These are phyloP conservation scores for Acipenser ruthenus DNA, from an alignment of 2,797 vertebrate species.

Conservation along the genomic window DNA sequence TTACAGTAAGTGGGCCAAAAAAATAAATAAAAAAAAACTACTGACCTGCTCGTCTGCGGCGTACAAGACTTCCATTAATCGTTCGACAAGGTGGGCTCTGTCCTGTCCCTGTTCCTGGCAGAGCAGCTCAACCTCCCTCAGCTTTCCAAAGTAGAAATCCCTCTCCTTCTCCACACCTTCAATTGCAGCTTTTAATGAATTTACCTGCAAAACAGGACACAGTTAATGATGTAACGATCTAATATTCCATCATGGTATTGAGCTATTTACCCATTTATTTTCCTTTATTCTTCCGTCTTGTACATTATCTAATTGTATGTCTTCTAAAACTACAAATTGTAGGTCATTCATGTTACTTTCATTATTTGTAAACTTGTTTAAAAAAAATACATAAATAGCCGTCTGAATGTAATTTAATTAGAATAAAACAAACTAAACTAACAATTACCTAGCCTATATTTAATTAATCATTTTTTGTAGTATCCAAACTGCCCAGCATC, in stretches of 20 bases:
- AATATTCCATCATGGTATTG: too few species aligned
- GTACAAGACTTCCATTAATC: slow-evolving; percentile 94
- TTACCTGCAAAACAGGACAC: slow-evolving; percentile 59
- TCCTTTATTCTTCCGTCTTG: too few species aligned
- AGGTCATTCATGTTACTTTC: not conserved
- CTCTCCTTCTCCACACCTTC: slow-evolving; percentile 97
- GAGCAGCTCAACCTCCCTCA: slow-evolving; percentile 93
- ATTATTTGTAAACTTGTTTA: too few species aligned
- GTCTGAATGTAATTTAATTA: too few species aligned
- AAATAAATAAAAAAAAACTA: not conserved
- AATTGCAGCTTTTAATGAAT: slow-evolving; percentile 88
- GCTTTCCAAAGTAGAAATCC: slow-evolving; percentile 97
- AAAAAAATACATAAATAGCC: too few species aligned
- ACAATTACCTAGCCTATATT: too few species aligned
- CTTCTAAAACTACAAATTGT: not conserved
- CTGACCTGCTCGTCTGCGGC: slow-evolving; percentile 88
- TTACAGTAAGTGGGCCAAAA: not conserved
- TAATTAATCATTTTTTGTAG: too few species aligned
- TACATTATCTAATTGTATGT: too few species aligned
- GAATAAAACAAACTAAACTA: too few species aligned
- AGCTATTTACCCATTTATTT: too few species aligned
- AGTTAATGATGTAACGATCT: not conserved
- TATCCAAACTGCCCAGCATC: too few species aligned
- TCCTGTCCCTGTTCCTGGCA: slow-evolving; percentile 92
- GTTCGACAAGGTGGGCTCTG: slow-evolving; percentile 78